Percentiles rank a stretch among this genome's conserved stretches.
Evolutionary conservation across 2,888 invertebrate genomes (phyloP).

Genomic region (Epicampocera succincta): DNA sequence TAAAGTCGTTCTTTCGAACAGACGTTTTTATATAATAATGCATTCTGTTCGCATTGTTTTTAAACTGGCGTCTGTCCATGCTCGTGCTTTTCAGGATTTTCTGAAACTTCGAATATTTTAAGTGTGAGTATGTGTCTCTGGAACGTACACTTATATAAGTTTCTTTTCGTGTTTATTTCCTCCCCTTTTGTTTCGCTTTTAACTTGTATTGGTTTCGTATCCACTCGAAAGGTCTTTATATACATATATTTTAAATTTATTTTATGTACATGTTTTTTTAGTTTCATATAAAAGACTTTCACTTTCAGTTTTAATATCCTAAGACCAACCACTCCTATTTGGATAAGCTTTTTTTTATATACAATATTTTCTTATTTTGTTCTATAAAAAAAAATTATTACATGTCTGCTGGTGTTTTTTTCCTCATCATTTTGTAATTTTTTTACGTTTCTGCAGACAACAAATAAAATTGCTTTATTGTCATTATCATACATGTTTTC

Average conservation of each 20-base stretch:
- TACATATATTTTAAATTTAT: conserved; percentile 30
- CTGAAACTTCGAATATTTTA: conserved; percentile 27
- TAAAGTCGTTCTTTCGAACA: neutral
- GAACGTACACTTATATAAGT: neutral
- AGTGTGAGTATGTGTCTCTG: conserved; percentile 2
- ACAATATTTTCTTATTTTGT: conserved; percentile 6
- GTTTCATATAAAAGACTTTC: conserved; percentile 51
- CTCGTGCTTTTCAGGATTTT: neutral
- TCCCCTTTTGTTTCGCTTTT: neutral
- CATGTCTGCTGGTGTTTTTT: conserved; percentile 51
- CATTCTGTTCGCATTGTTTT: conserved; percentile 12
- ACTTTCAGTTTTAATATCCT: conserved; percentile 53
- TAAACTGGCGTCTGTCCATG: neutral
- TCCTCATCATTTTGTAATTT: neutral
- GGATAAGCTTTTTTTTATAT: neutral
- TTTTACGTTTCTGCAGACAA: conserved; percentile 15
- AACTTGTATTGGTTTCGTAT: conserved; percentile 14
- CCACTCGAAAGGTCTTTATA: conserved; percentile 26
- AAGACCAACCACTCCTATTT: conserved; percentile 3
- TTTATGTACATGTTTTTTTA: conserved; percentile 36
- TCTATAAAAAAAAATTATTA: conserved; percentile 27
- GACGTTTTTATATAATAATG: neutral
- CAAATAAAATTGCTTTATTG: conserved; percentile 30
- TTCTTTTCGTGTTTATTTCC: conserved; percentile 14
- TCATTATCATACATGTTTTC: neutral